Evolutionary conservation across 1,140 invertebrate species (phyloP).

Genomic region (Pemphigus obesinymphae): DNA sequence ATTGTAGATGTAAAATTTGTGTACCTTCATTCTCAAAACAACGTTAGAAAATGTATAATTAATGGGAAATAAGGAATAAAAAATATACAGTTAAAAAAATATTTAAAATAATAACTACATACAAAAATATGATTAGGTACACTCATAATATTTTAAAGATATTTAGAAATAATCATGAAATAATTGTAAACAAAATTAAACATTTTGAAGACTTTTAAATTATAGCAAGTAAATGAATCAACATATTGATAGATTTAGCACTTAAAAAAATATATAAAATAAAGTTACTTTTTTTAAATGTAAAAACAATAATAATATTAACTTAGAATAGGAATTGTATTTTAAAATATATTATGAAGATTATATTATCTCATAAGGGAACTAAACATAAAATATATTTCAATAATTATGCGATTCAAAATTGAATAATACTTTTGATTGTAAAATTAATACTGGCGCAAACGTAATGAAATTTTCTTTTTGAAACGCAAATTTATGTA

Average conservation of each 20-base stretch:
- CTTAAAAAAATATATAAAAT: neutral
- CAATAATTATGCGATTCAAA: neutral
- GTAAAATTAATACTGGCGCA: slow-evolving; percentile 2
- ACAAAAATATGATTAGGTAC: neutral
- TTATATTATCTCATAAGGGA: neutral
- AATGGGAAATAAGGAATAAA: too few species aligned
- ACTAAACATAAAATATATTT: neutral
- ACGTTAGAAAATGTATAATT: too few species aligned
- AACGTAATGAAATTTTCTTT: slow-evolving; percentile 10
- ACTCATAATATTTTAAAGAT: neutral
- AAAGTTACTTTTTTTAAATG: neutral
- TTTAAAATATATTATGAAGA: neutral
- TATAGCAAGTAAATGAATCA: neutral
- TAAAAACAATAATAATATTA: slow-evolving; percentile 5
- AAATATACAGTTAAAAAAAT: too few species aligned
- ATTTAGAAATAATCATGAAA: neutral
- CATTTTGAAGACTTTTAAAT: neutral
- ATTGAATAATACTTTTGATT: slow-evolving; percentile 14
- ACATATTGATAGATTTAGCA: neutral
- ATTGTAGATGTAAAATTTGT: too few species aligned
- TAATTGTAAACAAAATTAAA: neutral
- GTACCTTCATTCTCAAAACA: too few species aligned
- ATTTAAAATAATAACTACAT: too few species aligned
- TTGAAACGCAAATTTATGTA: neutral
- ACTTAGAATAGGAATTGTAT: neutral